phyloP scores from a whole-genome alignment of 2,797 vertebrate genomes.

The Spinus pinus region DNA sequence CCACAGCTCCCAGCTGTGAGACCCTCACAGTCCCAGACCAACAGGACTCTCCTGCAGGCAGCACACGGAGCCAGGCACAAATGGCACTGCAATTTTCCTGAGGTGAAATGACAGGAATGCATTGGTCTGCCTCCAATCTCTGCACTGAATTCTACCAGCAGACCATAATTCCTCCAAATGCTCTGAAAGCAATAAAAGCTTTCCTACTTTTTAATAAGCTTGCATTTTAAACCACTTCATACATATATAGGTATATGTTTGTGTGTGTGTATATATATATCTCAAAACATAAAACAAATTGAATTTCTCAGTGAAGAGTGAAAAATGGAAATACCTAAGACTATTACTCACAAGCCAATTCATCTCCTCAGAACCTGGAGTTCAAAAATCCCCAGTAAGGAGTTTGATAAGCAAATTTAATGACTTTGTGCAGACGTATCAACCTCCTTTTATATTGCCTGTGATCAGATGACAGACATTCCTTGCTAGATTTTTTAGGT shows the following conservation, averaged over 20 bases:
- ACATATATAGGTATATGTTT: neutral
- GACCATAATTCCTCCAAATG: neutral
- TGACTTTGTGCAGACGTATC: neutral
- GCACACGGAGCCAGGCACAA: neutral
- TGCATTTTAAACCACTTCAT: neutral
- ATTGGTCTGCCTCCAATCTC: neutral
- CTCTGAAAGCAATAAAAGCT: neutral
- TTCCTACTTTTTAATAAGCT: neutral
- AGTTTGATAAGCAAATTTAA: constrained; percentile 14
- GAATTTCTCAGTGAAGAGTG: neutral
- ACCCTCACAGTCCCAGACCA: neutral
- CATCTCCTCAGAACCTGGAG: constrained; percentile 1
- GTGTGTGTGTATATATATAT: neutral
- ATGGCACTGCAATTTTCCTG: fast-evolving
- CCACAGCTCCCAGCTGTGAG: neutral
- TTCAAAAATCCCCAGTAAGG: constrained; percentile 17
- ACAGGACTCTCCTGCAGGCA: neutral
- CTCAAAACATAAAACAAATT: constrained; percentile 19
- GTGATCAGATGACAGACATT: constrained; percentile 27
- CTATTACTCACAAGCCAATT: neutral
- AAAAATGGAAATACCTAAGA: neutral
- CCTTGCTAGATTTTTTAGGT: constrained; percentile 32
- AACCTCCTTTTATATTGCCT: constrained; percentile 6
- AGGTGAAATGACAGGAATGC: fast-evolving
- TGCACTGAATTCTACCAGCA: neutral